Percentiles rank a stretch among this genome's conserved stretches.
Conservation (phyloP, 2,797 vertebrate species). For the Eremophila alpestris region DNA sequence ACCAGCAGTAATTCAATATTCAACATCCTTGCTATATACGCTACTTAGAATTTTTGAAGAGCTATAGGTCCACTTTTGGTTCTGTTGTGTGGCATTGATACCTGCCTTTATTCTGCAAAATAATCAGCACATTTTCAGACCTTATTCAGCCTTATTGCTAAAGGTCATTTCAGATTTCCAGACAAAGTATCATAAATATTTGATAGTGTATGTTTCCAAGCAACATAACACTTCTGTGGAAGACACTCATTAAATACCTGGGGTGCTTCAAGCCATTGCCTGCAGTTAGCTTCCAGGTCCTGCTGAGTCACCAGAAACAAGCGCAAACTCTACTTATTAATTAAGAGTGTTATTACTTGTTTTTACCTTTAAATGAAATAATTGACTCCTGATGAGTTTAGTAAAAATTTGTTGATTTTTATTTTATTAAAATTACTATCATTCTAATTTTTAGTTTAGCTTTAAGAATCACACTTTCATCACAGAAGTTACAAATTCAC, state of each 20-base stretch:
- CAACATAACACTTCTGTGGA: background rate
- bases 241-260: constrained; percentile 1
- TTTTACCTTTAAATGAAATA: background rate
- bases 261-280: background rate
- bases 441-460: background rate
- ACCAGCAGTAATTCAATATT: background rate
- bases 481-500: background rate
- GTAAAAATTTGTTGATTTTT: background rate
- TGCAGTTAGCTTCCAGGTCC: background rate
- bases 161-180: background rate
- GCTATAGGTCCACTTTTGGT: background rate
- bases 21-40: background rate
- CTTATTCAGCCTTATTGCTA: background rate
- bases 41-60: background rate
- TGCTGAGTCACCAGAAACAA: background rate
- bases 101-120: background rate
- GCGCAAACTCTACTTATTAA: background rate
- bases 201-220: constrained; percentile 10
- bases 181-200: background rate
- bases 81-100: background rate
- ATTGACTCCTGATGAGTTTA: background rate
- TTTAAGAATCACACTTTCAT: background rate
- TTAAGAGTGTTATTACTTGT: background rate
- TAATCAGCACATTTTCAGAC: background rate
- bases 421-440: background rate